Evolutionary conservation across 2,797 vertebrate species (phyloP).

Genomic region (Lacerta agilis): DNA sequence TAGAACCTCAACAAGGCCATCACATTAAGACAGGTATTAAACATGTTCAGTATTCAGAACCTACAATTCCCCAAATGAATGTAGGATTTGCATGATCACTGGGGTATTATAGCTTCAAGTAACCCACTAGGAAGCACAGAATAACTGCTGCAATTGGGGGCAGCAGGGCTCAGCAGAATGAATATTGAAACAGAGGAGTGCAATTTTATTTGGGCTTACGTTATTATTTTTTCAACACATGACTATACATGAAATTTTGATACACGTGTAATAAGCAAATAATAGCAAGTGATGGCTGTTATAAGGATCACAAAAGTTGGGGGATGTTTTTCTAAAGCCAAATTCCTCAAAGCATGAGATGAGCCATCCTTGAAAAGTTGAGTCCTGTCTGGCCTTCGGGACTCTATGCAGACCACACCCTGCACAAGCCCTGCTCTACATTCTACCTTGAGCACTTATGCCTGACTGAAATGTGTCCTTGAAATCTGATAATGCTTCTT

Average conservation of each 20-base stretch:
- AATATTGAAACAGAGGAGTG: constrained; percentile 65
- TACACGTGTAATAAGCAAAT: constrained; percentile 53
- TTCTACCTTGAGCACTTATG: too few species aligned
- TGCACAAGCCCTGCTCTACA: too few species aligned
- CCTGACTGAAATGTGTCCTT: too few species aligned
- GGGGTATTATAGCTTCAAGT: constrained; percentile 58
- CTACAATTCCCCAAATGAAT: constrained; percentile 77
- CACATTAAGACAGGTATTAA: constrained; percentile 74
- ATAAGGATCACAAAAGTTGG: constrained; percentile 28
- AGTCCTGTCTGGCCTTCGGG: too few species aligned
- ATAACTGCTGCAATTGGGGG: constrained; percentile 63
- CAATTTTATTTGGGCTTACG: constrained; percentile 62
- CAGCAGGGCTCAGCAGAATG: constrained; percentile 63
- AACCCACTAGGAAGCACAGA: constrained; percentile 69
- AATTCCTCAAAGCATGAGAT: not conserved
- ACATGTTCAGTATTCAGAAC: constrained; percentile 74
- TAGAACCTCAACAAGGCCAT: constrained; percentile 65
- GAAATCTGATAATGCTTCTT: too few species aligned
- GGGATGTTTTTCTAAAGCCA: not conserved
- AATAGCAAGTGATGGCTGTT: constrained; percentile 51
- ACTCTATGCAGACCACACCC: too few species aligned
- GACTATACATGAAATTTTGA: constrained; percentile 62
- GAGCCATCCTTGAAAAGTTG: not conserved
- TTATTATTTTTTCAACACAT: constrained; percentile 68
- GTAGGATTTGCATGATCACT: constrained; percentile 75